A percentile compares a stretch with the other conserved stretches of the same genome.
Conservation (phyloP, 1,140 invertebrate species). For the Leptoteleia sp. region DNA sequence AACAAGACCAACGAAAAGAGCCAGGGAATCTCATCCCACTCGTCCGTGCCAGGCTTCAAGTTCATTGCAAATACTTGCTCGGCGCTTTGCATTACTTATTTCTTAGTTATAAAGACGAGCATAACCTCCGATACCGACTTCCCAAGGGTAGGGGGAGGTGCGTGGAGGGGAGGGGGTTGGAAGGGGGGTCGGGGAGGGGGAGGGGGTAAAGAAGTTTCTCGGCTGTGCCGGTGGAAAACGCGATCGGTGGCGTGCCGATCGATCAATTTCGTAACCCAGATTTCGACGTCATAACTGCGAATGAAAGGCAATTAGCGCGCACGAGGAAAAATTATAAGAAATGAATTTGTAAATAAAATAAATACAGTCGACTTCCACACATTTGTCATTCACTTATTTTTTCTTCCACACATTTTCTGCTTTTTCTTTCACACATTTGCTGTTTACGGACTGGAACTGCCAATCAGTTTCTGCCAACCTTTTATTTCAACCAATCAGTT, state of each 20-base stretch:
- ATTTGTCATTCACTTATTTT: no score
- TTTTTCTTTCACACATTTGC: no score
- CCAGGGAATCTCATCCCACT: constrained; percentile 39
- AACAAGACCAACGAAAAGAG: constrained; percentile 45
- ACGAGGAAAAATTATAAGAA: no score
- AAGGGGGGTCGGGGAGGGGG: no score
- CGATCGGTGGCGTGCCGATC: constrained; percentile 8
- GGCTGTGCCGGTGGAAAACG: neutral
- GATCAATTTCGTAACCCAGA: constrained; percentile 34
- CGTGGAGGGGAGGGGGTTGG: no score
- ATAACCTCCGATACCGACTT: constrained; percentile 7
- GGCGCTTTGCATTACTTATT: constrained; percentile 37
- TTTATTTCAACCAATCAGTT: no score
- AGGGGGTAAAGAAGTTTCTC: constrained; percentile 5
- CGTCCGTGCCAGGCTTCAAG: constrained; percentile 44
- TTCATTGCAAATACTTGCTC: constrained; percentile 53
- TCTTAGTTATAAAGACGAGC: constrained; percentile 25
- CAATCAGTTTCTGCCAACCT: no score
- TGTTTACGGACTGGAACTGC: no score
- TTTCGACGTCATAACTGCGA: constrained; percentile 32
- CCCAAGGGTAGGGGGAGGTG: neutral
- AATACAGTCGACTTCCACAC: no score
- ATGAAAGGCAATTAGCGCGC: no score
- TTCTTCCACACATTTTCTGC: no score
- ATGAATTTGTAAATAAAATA: no score